A percentile compares a stretch with the other conserved stretches of the same genome.
These are phyloP conservation scores for Musca vetustissima DNA, from an alignment of 1,140 invertebrate species.

Conservation along the genomic window DNA sequence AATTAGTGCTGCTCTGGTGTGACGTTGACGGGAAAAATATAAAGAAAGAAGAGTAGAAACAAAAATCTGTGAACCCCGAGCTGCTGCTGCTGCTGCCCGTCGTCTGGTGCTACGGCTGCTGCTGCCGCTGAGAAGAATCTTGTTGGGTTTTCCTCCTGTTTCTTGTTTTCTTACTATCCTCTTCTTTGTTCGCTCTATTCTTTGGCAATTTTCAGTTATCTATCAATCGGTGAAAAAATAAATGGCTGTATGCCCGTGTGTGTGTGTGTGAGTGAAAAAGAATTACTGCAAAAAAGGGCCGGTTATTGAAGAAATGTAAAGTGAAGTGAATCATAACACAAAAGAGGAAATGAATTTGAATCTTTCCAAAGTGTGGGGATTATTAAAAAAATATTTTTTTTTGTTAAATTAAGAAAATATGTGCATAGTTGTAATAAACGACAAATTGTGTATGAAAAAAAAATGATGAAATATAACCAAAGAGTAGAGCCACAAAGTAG, in stretches of 20 bases:
- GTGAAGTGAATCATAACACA: background rate
- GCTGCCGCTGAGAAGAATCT: background rate
- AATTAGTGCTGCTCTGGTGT: background rate
- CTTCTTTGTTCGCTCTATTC: background rate
- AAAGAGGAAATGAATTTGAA: background rate
- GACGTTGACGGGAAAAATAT: conserved; percentile 19
- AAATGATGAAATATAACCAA: too few species aligned
- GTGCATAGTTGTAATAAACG: too few species aligned
- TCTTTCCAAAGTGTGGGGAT: too few species aligned
- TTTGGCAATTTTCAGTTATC: conserved; percentile 32
- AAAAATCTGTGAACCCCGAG: background rate
- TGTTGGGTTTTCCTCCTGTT: background rate
- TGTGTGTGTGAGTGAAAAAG: background rate
- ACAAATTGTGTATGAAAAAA: too few species aligned
- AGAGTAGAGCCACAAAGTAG: too few species aligned
- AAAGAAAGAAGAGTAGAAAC: background rate
- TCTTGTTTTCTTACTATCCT: background rate
- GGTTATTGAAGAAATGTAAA: conserved; percentile 18
- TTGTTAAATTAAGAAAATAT: too few species aligned
- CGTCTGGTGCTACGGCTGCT: too few species aligned
- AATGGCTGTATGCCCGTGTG: too few species aligned
- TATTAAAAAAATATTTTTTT: too few species aligned
- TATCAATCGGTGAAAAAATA: conserved; percentile 22
- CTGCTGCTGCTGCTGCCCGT: too few species aligned
- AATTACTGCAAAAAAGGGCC: conserved; percentile 20